Percentiles rank a stretch among this genome's conserved stretches.
Conservation (phyloP, 2,797 vertebrate genomes). For the Hoplostethus mediterraneus region DNA sequence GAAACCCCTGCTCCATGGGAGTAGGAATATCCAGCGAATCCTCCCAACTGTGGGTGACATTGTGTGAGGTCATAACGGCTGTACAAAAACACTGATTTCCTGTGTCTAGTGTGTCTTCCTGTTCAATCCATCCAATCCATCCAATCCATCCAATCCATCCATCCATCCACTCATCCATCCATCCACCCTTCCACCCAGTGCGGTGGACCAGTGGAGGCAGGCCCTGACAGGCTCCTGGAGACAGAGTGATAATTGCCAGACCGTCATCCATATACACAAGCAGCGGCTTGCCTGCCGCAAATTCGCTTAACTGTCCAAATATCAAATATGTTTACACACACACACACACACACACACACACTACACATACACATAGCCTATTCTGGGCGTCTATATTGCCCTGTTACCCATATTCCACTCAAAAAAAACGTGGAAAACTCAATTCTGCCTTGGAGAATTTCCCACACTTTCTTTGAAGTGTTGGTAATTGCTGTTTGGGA, state of each 20-base stretch:
- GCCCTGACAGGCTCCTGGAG: slow-evolving; percentile 88
- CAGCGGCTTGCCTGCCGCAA: slow-evolving; percentile 91
- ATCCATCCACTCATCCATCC: not conserved
- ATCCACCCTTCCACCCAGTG: slow-evolving; percentile 62
- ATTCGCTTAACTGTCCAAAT: slow-evolving; percentile 93
- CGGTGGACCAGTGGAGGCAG: slow-evolving; percentile 84
- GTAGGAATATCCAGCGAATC: too few relatives aligned
- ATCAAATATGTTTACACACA: slow-evolving; percentile 74
- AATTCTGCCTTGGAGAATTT: slow-evolving; percentile 20
- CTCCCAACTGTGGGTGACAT: too few relatives aligned
- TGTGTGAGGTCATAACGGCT: too few relatives aligned
- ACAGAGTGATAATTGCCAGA: slow-evolving; percentile 96
- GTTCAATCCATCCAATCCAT: not conserved
- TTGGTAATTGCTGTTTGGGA: slow-evolving; percentile 56
- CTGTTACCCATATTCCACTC: slow-evolving; percentile 23
- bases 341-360: slow-evolving; percentile 64
- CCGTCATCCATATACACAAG: slow-evolving; percentile 91
- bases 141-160: not conserved
- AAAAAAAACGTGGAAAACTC: slow-evolving; percentile 38
- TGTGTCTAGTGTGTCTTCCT: too few relatives aligned
- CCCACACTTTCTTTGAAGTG: slow-evolving; percentile 30
- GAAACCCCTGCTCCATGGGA: too few relatives aligned
- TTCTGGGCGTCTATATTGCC: slow-evolving; percentile 12
- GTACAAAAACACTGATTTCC: too few relatives aligned
- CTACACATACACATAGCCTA: not conserved